Evolutionary conservation across 1,140 invertebrate species (phyloP), one percentile per base, ranked within the genome.

Genomic region (Aphis gossypii): DNA sequence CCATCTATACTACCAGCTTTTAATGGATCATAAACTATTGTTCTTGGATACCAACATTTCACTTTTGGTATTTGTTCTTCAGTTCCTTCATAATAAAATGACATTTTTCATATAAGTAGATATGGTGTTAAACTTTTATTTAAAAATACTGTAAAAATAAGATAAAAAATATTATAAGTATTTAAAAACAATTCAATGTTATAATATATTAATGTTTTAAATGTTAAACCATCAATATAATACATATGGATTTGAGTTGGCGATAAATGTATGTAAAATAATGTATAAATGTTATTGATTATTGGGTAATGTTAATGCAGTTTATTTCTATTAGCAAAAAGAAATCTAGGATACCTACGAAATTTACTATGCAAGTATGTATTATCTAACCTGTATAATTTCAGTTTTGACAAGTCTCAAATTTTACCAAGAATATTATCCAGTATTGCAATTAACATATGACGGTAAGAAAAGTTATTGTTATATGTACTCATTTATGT

Each of bases 1-100:
- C 97, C 97, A 96, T 98, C 98, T 44, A 98, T 98, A 94, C 97
- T 98, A 20, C 97, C 97, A 94, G 97, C 97, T 96, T 97, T 97
- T 76, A 97, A 95, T 23, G 97, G 97, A 95, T 97, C 96, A 94
- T 97, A 97, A 76, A 95, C 95, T 94, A 95, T 96, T 18, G 96
- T 96, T 94, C 95, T 96, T 35, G 96, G 95, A 60, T 95, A 95
- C 96, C 96, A 96, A 91, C 95, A 95, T 68, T 95, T 95, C 51
- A 95, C 90, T 76, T 94, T 25, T 56, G 90, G 76, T 86, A 92
- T 46, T 41, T 91, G 35, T 92, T 30, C 18, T 83, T 93, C 23
- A 20, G 2, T 7, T 86, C 30, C 48, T 21, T 44, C 9, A n/a
- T 90, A 68, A 44, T 4, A 7, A 18, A 68, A 68, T n/a, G 54